phyloP scores from a whole-genome alignment of 2,888 invertebrate genomes.

The Habrosyne pyritoides region DNA sequence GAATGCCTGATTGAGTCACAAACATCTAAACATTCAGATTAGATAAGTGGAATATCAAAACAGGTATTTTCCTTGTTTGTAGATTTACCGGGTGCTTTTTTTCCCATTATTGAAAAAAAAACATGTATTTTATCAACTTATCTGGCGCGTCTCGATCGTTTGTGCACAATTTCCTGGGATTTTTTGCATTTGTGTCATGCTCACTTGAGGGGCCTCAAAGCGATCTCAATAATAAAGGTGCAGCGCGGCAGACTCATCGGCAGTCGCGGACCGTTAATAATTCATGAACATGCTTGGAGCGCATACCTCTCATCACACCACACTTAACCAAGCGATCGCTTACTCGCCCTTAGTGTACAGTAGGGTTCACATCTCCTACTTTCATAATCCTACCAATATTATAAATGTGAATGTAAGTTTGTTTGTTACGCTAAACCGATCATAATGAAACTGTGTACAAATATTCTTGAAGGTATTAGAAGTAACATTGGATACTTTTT shows the following conservation, averaged over 20 bases:
- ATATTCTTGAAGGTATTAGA: no score
- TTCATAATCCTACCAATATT: no score
- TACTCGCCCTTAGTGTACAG: slow-evolving; percentile 49
- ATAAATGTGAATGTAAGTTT: no score
- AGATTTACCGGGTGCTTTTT: background rate
- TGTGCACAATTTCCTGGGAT: background rate
- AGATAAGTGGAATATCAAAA: no score
- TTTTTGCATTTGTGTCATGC: slow-evolving; percentile 36
- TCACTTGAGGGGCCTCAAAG: slow-evolving; percentile 51
- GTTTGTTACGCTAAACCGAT: no score
- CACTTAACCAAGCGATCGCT: slow-evolving; percentile 59
- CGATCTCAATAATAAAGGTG: slow-evolving; percentile 67
- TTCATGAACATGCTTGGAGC: slow-evolving; percentile 71
- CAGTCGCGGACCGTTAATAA: slow-evolving; percentile 63
- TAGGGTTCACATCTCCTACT: slow-evolving; percentile 26
- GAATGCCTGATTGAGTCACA: no score
- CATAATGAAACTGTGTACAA: no score
- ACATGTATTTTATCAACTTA: background rate
- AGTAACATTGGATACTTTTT: no score
- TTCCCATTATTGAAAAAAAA: background rate
- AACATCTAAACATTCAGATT: no score
- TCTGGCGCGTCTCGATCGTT: background rate
- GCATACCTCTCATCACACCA: slow-evolving; percentile 55
- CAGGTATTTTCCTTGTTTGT: background rate
- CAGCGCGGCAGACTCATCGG: slow-evolving; percentile 57